Percentiles rank a stretch among this genome's conserved stretches.
Evolutionary conservation across 2,888 invertebrate species (phyloP).

Genomic region (Neoaliturus tenellus): DNA sequence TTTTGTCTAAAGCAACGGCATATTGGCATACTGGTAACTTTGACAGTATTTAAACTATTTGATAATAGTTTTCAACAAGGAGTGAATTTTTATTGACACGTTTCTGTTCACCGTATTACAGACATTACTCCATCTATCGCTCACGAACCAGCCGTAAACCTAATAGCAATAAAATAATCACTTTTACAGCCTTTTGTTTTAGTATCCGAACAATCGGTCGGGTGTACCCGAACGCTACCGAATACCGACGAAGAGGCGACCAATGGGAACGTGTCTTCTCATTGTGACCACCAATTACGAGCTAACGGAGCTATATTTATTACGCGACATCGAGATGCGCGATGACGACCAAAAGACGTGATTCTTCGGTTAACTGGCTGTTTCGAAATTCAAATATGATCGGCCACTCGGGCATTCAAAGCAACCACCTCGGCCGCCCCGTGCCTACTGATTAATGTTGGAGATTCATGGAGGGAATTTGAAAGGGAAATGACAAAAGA

Average conservation of each 20-base stretch:
- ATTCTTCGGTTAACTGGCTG: constrained; percentile 49
- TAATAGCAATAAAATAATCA: constrained; percentile 45
- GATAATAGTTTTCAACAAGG: too few species aligned
- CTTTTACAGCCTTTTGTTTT: constrained; percentile 21
- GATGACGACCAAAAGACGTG: constrained; percentile 46
- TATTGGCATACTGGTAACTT: too few species aligned
- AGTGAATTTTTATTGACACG: too few species aligned
- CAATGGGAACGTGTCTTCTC: not conserved
- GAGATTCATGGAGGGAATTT: constrained; percentile 29
- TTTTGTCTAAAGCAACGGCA: too few species aligned
- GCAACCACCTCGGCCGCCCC: constrained; percentile 34
- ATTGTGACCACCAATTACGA: constrained; percentile 41
- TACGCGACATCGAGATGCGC: constrained; percentile 39
- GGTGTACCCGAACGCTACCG: constrained; percentile 2
- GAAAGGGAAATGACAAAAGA: constrained; percentile 51
- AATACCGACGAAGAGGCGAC: constrained; percentile 14
- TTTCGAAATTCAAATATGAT: constrained; percentile 55
- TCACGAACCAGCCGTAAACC: constrained; percentile 5
- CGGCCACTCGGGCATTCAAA: constrained; percentile 42
- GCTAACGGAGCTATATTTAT: constrained; percentile 46
- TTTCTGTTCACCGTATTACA: not conserved
- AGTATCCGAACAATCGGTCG: not conserved
- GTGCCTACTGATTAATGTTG: constrained; percentile 41
- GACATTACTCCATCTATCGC: not conserved
- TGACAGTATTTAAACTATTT: too few species aligned